Conservation (phyloP, 2,797 vertebrate genomes). For the Chelon labrosus region DNA sequence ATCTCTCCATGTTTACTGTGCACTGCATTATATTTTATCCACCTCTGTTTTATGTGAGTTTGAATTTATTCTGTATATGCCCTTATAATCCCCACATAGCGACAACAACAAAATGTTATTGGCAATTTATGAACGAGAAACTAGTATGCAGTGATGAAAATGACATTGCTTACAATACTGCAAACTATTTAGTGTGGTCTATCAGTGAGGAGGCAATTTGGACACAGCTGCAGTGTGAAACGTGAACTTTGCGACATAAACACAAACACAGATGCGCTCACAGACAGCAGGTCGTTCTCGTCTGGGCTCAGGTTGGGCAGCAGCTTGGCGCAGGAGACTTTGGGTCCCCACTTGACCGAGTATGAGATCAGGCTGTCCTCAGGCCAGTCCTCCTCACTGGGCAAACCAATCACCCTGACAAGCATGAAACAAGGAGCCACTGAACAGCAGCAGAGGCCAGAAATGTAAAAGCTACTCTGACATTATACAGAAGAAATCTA, state of each 20-base stretch:
- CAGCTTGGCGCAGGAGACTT: conserved; percentile 51
- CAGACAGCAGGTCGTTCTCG: conserved; percentile 80
- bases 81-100: too few relatives aligned
- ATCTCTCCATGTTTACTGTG: neutral
- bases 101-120: too few relatives aligned
- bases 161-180: too few relatives aligned
- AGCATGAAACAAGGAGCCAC: neutral
- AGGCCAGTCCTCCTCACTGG: conserved; percentile 84
- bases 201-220: too few relatives aligned
- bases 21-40: neutral
- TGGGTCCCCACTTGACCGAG: conserved; percentile 65
- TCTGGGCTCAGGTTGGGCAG: conserved; percentile 69
- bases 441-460: neutral
- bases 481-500: neutral
- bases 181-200: too few relatives aligned
- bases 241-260: neutral
- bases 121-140: too few relatives aligned
- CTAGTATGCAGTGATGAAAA: too few relatives aligned
- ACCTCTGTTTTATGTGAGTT: neutral
- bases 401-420: conserved; percentile 82
- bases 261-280: conserved; percentile 57
- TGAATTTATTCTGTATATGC: too few relatives aligned
- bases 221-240: too few relatives aligned
- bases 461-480: neutral
- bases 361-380: conserved; percentile 75